Evolutionary conservation across 1,140 invertebrate species (phyloP).

Genomic region (Nautilus pompilius): DNA sequence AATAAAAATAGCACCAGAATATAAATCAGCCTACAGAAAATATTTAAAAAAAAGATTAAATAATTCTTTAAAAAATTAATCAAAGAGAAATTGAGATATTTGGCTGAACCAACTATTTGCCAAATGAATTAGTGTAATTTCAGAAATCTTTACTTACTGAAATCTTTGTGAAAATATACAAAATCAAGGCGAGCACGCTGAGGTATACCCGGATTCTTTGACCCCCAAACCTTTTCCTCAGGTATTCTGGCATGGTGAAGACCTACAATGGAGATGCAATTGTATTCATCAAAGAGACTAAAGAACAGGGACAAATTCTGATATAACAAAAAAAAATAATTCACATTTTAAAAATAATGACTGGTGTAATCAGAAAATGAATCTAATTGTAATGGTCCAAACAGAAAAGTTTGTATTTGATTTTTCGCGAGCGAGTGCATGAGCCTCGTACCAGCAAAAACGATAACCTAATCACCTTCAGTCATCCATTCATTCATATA

Average conservation of each 20-base stretch:
- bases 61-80: neutral
- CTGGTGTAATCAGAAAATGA: too few species aligned
- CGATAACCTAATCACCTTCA: too few species aligned
- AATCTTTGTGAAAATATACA: conserved; percentile 66
- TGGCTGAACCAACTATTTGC: neutral
- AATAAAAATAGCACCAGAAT: conserved; percentile 63
- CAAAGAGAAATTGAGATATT: neutral
- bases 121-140: neutral
- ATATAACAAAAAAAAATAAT: neutral
- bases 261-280: conserved; percentile 43
- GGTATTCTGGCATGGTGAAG: conserved; percentile 65
- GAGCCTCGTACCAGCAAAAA: too few species aligned
- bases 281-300: neutral
- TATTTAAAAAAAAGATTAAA: neutral
- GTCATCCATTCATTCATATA: too few species aligned
- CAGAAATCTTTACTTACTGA: conserved; percentile 56
- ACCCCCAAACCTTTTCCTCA: conserved; percentile 63
- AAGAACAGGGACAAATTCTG: neutral
- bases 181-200: conserved; percentile 60
- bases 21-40: conserved; percentile 60
- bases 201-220: conserved; percentile 62
- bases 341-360: too few species aligned
- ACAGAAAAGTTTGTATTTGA: too few species aligned
- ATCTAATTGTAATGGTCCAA: too few species aligned
- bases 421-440: too few species aligned